phyloP scores from a whole-genome alignment of 2,113 vertebrate genomes.

The Amia ocellicauda region DNA sequence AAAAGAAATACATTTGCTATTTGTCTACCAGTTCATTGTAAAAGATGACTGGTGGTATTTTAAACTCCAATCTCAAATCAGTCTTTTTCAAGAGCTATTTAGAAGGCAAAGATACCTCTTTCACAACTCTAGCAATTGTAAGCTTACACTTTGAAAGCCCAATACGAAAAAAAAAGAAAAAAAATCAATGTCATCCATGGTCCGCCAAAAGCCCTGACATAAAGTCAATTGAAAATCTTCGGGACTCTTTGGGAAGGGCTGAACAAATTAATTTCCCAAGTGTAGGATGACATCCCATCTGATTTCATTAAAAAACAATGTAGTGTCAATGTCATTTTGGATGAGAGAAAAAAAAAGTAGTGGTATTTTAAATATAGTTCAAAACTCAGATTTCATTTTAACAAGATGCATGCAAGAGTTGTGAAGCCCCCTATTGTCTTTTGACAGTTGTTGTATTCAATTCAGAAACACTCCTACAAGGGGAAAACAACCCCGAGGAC shows the following conservation, averaged over 20 bases:
- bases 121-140: neutral
- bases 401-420: too few species aligned
- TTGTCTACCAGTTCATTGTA: too few species aligned
- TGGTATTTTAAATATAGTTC: neutral
- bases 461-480: too few species aligned
- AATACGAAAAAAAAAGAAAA: conserved; percentile 6
- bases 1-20: too few species aligned
- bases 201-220: conserved; percentile 9
- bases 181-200: neutral
- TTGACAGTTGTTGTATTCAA: too few species aligned
- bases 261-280: conserved; percentile 15
- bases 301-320: conserved; percentile 5
- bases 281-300: conserved; percentile 12
- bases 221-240: conserved; percentile 6
- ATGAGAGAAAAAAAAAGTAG: neutral
- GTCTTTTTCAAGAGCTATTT: neutral
- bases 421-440: too few species aligned
- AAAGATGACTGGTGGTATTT: too few species aligned
- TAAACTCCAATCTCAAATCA: too few species aligned
- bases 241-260: conserved; percentile 1
- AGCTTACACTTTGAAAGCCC: neutral
- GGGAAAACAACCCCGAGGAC: too few species aligned
- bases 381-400: neutral
- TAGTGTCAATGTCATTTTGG: conserved; percentile 3
- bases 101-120: neutral